Evolutionary conservation across 2,113 vertebrate species (phyloP), one percentile per base, ranked within the genome.

Genomic region (Scomber scombrus): DNA sequence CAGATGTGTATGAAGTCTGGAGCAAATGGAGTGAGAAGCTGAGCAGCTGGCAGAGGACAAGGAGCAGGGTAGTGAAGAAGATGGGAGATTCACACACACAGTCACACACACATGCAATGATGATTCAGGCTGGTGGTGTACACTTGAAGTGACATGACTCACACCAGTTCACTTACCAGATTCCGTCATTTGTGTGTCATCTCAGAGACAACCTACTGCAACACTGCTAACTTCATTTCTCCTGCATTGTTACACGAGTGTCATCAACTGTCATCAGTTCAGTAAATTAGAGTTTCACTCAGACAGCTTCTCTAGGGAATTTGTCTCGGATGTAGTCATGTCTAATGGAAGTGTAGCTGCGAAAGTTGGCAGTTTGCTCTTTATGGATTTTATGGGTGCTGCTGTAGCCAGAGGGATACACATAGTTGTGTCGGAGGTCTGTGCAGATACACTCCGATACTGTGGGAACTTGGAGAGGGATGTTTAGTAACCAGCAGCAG

Each of bases 1-100:
- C 93, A 95, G 94, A 93, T 94, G 93, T 94, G 91, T 82, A 84
- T 84, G 81, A 89, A 91, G 92, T 94, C 92, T 94, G 93, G 92
- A 92, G 87, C 89, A 95, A 94, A 95, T 93, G 91, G 91, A 92
- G 89, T 93, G 92, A 93, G 92, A 93, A 94, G 87, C 85, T 54
- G 85, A 91, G 85, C 93, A 95, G 89, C 94, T 94, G 92, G 92
- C 84, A 51, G 81, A 91, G 86, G 86, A 93, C 89, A 89, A 88
- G 89, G 47, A 83, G 86, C 63, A 76, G 86, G 91, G 80, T 86
- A 71, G 82, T 78, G 90, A 78, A 69, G 81, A 85, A 58, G 78
- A 87, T 70, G 65, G 67, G 73, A 85, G 52, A 80, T 69, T 83
- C 55, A 73, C 71, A 50, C 11, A 26, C 77, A 9, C 71, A 66